Percentiles rank a stretch among this genome's conserved stretches.
phyloP scores from a whole-genome alignment of 2,113 vertebrate genomes.

The Bettongia penicillata region DNA sequence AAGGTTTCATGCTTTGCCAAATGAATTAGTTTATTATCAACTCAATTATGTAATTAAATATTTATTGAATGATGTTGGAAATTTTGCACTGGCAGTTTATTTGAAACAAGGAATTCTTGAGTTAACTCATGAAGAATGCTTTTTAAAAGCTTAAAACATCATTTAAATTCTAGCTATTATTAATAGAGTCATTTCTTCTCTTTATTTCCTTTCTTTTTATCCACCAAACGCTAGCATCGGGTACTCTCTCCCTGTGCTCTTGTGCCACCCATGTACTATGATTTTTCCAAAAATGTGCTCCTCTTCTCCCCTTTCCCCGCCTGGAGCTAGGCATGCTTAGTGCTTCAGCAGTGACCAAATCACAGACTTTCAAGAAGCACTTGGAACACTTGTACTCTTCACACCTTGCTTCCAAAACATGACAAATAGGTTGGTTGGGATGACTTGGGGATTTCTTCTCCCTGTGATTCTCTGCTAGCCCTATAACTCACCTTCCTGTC shows the following conservation, averaged over 20 bases:
- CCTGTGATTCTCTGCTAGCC: neutral
- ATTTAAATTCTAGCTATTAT: neutral
- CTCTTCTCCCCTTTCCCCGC: neutral
- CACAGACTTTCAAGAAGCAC: neutral
- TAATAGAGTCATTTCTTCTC: slow-evolving; percentile 3
- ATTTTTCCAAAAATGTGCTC: neutral
- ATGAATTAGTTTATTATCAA: neutral
- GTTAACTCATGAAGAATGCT: neutral
- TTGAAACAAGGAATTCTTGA: slow-evolving; percentile 16
- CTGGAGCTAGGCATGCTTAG: neutral
- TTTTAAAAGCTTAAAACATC: neutral
- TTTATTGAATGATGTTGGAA: neutral
- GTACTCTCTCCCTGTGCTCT: neutral
- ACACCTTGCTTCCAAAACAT: neutral
- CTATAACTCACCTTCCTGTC: slow-evolving; percentile 2
- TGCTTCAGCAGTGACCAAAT: neutral
- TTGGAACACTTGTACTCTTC: neutral
- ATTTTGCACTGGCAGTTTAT: slow-evolving; percentile 5
- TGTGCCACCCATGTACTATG: neutral
- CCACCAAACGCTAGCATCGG: slow-evolving; percentile 10
- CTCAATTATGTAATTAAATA: neutral
- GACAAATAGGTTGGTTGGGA: neutral
- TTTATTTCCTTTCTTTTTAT: slow-evolving; percentile 10
- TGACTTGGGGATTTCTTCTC: neutral
- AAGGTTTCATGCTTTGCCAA: neutral